Base-by-base conservation (phyloP, 2,797 vertebrate genomes). In the Poeciliopsis gracilis region DNA sequence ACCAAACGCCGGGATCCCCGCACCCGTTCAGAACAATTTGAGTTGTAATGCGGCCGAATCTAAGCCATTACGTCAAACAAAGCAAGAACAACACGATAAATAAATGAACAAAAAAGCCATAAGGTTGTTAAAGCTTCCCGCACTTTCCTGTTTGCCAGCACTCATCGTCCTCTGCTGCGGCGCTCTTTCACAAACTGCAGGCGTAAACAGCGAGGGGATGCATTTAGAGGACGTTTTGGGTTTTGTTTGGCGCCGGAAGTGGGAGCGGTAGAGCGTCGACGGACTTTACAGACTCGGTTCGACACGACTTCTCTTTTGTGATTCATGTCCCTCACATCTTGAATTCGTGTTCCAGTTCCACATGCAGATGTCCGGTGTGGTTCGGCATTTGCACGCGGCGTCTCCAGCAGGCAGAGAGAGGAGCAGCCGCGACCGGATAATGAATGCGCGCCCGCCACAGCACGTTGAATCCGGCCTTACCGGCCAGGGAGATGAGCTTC, bases 401-500 rank as follows among this genome's bases (percentile, higher is more conserved):
- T 74, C 18, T 55, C 59, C n/a, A 5, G 10, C 43, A 51, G 66
- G 57, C 41, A 8, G 7, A 30, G 71, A 53, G 38, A 5, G 18
- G 45, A 57, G 83, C 72, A 72, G 61, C 61, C 43, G 11, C 71
- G 16, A 77, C 2, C 72, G 78, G 28, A 79, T 83, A 55, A 82
- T 81, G 77, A 84, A 79, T 72, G 67, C n/a, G 30, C 47, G 66
- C 33, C 16, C 55, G 71, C 53, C 76, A 25, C 75, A 33, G 28
- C 28, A 81, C 18, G 3, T 28, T 72, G 71, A 59, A 82, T 86
- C 79, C 75, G 78, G 51, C 49, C 61, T 57, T 73, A 36, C 51
- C 4, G 1, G 59, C 49, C 67, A 73, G 72, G 78, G 81, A 77
- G 81, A 88, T 81, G 87, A 87, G 87, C 82, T 79, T 85, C 43